Percentiles rank a stretch among this genome's conserved stretches.
Conservation (phyloP, 2,888 invertebrate species). For the Branchellion lobata region DNA sequence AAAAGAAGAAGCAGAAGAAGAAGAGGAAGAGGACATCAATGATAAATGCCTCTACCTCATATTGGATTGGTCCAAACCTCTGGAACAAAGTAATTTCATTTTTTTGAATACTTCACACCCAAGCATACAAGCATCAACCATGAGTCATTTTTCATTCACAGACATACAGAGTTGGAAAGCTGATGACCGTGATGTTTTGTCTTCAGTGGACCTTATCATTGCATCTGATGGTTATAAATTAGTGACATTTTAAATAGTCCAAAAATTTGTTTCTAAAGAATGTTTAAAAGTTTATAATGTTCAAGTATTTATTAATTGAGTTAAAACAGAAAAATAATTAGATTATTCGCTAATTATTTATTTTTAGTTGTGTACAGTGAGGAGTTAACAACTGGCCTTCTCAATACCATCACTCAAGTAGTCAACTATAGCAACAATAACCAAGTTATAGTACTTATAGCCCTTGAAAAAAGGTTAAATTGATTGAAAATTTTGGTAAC, state of each 20-base stretch:
- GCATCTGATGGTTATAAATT: constrained; percentile 9
- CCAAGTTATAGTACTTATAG: background rate
- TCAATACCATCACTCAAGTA: background rate
- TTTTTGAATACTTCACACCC: too few species aligned
- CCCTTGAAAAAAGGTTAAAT: background rate
- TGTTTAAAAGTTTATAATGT: too few species aligned
- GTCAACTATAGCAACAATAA: background rate
- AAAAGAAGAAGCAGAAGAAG: too few species aligned
- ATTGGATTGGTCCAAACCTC: background rate
- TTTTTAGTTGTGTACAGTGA: background rate
- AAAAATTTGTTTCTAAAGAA: too few species aligned
- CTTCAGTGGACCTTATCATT: background rate
- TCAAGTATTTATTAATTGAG: too few species aligned
- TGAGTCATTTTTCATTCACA: too few species aligned
- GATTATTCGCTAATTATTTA: too few species aligned
- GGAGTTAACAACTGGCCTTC: background rate
- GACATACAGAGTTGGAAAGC: too few species aligned
- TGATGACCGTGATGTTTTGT: background rate
- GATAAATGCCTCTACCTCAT: background rate
- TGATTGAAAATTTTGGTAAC: background rate
- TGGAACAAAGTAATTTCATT: background rate
- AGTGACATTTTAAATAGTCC: too few species aligned
- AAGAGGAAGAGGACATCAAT: too few species aligned
- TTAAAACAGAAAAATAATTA: too few species aligned
- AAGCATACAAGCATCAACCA: too few species aligned